Conservation (phyloP, 2,888 invertebrate species). For the Drosophila longiperda region DNA sequence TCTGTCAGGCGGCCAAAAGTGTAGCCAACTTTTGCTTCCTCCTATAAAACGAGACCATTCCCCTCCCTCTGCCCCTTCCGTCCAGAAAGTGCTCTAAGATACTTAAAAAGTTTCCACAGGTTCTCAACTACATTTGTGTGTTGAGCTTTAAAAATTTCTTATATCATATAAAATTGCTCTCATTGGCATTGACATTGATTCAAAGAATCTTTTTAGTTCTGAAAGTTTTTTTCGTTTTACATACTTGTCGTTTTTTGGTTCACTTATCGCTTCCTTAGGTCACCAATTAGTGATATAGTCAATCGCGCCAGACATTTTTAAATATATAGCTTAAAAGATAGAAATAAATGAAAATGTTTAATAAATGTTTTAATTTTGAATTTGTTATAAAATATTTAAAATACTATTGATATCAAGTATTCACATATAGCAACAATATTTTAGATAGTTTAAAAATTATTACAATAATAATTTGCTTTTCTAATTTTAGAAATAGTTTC, state of each 20-base stretch:
- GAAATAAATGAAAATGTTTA: neutral
- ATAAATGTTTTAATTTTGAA: neutral
- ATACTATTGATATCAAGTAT: neutral
- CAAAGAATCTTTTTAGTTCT: neutral
- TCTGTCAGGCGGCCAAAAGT: constrained; percentile 45
- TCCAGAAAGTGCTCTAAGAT: constrained; percentile 22
- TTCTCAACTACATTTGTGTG: neutral
- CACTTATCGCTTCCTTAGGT: neutral
- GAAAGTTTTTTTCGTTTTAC: neutral
- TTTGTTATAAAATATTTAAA: neutral
- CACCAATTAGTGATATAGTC: neutral
- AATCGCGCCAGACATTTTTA: too few relatives aligned
- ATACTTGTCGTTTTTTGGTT: neutral
- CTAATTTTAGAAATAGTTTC: neutral
- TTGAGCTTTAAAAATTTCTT: neutral
- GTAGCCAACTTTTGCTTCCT: constrained; percentile 52
- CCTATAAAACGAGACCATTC: constrained; percentile 20
- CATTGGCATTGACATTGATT: neutral
- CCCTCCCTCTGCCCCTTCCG: neutral
- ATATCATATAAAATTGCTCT: neutral
- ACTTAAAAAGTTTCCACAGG: constrained; percentile 38
- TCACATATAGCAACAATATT: neutral
- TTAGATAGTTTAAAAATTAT: neutral
- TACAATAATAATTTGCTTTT: neutral
- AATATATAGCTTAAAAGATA: neutral